These are phyloP conservation scores for Dicerorhinus sumatrensis DNA, from an alignment of 2,113 vertebrate species.

Conservation along the genomic window DNA sequence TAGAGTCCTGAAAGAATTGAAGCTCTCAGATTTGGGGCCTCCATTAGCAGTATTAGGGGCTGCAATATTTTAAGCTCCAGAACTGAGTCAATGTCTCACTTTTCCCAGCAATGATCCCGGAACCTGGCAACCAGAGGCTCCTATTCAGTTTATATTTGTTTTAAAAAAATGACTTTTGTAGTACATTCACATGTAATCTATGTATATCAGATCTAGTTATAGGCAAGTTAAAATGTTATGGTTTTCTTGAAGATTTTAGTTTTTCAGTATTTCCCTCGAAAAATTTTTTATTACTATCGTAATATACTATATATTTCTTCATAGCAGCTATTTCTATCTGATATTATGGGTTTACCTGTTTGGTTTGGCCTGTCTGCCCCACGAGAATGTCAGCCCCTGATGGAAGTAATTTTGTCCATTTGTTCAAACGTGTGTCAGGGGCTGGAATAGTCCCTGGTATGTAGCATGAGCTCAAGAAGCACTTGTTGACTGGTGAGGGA, in stretches of 20 bases:
- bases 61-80: neutral
- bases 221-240: neutral
- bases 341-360: neutral
- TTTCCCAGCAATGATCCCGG: neutral
- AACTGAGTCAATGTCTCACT: neutral
- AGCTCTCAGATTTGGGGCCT: neutral
- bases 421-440: neutral
- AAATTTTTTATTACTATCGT: neutral
- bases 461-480: neutral
- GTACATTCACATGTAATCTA: neutral
- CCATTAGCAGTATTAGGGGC: neutral
- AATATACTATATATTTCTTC: neutral
- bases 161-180: neutral
- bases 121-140: neutral
- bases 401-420: neutral
- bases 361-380: neutral
- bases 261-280: constrained; percentile 31
- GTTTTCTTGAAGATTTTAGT: neutral
- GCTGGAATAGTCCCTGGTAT: neutral
- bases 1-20: neutral
- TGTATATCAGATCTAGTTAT: neutral
- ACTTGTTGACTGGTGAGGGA: neutral
- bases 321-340: neutral
- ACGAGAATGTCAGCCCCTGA: neutral
- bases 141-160: neutral